Percentiles rank a stretch among this genome's conserved stretches.
phyloP scores from a whole-genome alignment of 1,140 invertebrate genomes.

The Chrysoperla carnea region DNA sequence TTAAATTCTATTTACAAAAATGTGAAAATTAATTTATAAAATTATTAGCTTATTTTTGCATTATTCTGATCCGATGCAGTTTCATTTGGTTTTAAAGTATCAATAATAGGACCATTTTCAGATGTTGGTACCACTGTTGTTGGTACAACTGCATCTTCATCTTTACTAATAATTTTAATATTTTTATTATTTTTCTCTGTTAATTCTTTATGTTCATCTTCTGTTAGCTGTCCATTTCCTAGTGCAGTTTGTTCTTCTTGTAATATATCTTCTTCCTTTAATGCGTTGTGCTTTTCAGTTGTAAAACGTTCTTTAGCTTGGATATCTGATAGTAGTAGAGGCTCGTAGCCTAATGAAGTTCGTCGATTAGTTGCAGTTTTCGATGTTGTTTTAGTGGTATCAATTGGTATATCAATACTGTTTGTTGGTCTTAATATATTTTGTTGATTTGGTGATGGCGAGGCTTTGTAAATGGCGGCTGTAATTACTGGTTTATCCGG shows the following conservation, averaged over 20 bases:
- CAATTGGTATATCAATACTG: neutral
- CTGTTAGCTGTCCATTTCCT: constrained; percentile 1
- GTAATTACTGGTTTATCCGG: constrained; percentile 45
- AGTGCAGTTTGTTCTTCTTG: constrained; percentile 10
- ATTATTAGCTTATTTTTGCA: no score
- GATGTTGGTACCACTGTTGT: no score
- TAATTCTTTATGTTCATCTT: neutral
- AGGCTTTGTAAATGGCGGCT: constrained; percentile 42
- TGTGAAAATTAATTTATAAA: no score
- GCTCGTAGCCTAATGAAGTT: neutral
- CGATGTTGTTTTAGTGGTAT: neutral
- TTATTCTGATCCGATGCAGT: no score
- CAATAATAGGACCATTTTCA: no score
- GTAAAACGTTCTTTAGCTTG: neutral
- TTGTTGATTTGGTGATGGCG: constrained; percentile 19
- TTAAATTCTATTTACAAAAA: no score
- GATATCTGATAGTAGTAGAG: neutral
- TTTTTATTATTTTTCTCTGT: no score
- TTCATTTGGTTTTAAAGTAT: no score
- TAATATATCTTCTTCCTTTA: neutral
- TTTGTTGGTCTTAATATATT: neutral
- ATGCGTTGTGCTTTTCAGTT: neutral
- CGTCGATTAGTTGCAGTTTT: neutral
- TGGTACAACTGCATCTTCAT: no score
- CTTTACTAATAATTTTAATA: no score